These are phyloP conservation scores for Gambusia affinis DNA, from an alignment of 2,113 vertebrate species.

Conservation along the genomic window DNA sequence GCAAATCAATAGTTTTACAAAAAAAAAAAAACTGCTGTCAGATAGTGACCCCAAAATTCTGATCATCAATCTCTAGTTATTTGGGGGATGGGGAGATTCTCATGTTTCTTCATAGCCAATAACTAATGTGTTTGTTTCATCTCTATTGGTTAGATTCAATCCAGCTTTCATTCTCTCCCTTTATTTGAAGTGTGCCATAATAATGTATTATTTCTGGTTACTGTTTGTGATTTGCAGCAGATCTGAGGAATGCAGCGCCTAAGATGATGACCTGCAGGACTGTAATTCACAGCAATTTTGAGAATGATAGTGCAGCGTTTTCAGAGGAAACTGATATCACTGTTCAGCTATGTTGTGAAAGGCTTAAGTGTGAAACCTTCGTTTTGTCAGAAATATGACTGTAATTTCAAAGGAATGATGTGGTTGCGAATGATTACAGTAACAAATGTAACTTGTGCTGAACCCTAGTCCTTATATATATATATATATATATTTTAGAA, in stretches of 20 bases:
- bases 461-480: conserved; percentile 15
- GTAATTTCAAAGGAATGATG: conserved; percentile 53
- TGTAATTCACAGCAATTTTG: conserved; percentile 55
- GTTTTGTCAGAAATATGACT: conserved; percentile 43
- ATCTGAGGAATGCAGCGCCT: conserved; percentile 16
- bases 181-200: conserved; percentile 2
- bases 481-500: neutral
- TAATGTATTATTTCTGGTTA: neutral
- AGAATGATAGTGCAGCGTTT: conserved; percentile 46
- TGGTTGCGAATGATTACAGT: conserved; percentile 34
- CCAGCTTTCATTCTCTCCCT: neutral
- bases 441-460: conserved; percentile 35
- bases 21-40: neutral
- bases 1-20: neutral
- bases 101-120: neutral
- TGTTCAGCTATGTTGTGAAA: conserved; percentile 46
- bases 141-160: neutral
- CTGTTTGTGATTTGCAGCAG: conserved; percentile 19
- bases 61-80: neutral
- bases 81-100: neutral
- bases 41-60: neutral
- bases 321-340: conserved; percentile 32
- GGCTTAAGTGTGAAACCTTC: conserved; percentile 41
- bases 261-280: conserved; percentile 26
- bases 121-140: neutral